Evolutionary conservation across 2,888 invertebrate genomes (phyloP).

Genomic region (Diadegma fenestrale): DNA sequence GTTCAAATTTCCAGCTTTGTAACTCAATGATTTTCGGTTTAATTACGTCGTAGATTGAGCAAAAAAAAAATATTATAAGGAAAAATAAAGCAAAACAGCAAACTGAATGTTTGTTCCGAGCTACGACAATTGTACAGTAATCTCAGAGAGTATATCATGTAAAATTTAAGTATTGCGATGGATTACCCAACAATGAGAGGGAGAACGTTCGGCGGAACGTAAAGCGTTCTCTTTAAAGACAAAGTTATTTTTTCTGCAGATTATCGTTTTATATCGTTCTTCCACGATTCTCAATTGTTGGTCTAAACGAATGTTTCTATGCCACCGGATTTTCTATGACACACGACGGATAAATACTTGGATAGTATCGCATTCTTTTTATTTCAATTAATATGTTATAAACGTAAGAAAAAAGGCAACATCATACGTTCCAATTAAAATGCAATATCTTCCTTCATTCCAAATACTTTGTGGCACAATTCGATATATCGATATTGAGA

Average conservation of each 20-base stretch:
- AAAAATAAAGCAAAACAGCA: conserved; percentile 34
- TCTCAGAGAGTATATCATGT: conserved; percentile 55
- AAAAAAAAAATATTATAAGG: not conserved
- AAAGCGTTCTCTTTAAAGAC: not conserved
- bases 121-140: conserved; percentile 63
- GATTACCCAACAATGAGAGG: conserved; percentile 28
- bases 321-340: conserved; percentile 50
- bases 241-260: conserved; percentile 51
- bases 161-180: conserved; percentile 43
- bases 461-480: conserved; percentile 63
- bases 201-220: not conserved
- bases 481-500: conserved; percentile 57
- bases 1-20: conserved; percentile 30
- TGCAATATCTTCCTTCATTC: conserved; percentile 70
- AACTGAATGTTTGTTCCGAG: conserved; percentile 24
- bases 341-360: conserved; percentile 57
- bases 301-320: conserved; percentile 54
- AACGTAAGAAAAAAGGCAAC: conserved; percentile 8
- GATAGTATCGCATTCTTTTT: conserved; percentile 59
- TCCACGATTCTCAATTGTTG: conserved; percentile 57
- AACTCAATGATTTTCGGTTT: not conserved
- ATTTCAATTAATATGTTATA: conserved; percentile 40
- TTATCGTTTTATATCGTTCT: conserved; percentile 50
- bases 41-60: conserved; percentile 1
- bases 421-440: conserved; percentile 63